Base-by-base conservation (phyloP, 2,113 vertebrate species). In the Suricata suricatta region DNA sequence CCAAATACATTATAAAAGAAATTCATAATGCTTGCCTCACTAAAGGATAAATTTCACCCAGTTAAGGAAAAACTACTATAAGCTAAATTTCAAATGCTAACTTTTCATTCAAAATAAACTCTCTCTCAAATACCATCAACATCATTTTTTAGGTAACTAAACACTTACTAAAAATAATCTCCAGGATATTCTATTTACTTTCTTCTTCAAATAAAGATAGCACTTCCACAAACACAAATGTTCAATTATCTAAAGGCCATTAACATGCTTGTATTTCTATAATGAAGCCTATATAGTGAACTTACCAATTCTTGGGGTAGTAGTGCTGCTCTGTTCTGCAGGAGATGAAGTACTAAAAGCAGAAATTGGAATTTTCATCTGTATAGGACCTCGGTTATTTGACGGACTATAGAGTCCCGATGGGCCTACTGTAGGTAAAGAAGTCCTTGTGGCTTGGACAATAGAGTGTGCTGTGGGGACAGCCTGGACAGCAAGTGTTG, bases 351-450 rank as follows among this genome's bases (percentile, higher is more conserved):
- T 99, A 95, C 60, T 98, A 97, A 99, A 99, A 15, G 98, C 95
- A 90, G 99, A 90, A 47, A 99, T 69, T 47, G 99, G 98, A 79
- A 99, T 98, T 98, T 99, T 99, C 98, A 99, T 98, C 96, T 99
- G 99, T 91, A 99, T 74, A 21, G 98, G 79, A 0, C 96, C 88
- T 92, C 99, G 98, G 97, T 44, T 98, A 96, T 35, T 97, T 50
- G 99, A 79, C 9, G 98, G 91, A 93, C 93, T 99, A 97, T 99
- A 98, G 52, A 99, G 98, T 98, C 99, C 99, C 90, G 99, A 97
- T 72, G 99, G 97, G 97, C 96, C 98, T 92, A 99, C 98, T 92
- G 99, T 87, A 74, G 98, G 98, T 96, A 99, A 98, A 93, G 99
- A 97, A 98, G 99, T 99, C 98, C 99, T 99, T 88, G 99, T 96